A percentile compares a stretch with the other conserved stretches of the same genome.
phyloP scores from a whole-genome alignment of 2,888 invertebrate genomes.

The Calameuta filiformis region DNA sequence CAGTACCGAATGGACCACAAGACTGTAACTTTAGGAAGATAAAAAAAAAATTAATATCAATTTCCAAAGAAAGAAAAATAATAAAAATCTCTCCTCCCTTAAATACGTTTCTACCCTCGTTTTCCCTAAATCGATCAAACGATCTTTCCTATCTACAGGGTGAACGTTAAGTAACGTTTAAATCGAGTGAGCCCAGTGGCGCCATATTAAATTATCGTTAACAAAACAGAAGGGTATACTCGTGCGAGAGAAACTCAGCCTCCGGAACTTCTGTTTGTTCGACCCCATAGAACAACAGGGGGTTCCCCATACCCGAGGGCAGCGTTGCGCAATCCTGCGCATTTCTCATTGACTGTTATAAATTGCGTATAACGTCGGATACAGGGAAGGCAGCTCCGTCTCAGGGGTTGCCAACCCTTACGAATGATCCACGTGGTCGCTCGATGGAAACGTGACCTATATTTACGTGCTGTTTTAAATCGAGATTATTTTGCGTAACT shows the following conservation, averaged over 20 bases:
- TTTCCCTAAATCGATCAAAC: neutral
- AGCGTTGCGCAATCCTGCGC: neutral
- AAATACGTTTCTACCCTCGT: neutral
- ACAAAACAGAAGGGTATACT: slow-evolving; percentile 37
- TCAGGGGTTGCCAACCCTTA: neutral
- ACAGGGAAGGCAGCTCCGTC: neutral
- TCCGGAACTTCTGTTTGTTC: neutral
- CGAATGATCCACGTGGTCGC: neutral
- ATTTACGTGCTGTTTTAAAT: neutral
- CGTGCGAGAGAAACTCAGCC: neutral
- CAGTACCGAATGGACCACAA: neutral
- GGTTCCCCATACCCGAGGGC: too few species aligned
- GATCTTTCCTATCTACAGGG: neutral
- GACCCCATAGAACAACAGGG: neutral
- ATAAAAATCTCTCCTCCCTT: neutral
- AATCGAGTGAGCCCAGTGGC: slow-evolving; percentile 19
- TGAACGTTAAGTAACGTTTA: slow-evolving; percentile 29
- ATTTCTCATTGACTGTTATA: neutral
- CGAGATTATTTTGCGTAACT: neutral
- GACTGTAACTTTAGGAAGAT: neutral
- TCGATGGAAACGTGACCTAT: neutral
- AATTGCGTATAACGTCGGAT: neutral
- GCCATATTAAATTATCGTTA: slow-evolving; percentile 48
- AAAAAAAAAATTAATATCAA: neutral
- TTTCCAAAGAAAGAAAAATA: neutral